phyloP scores from a whole-genome alignment of 2,888 invertebrate genomes.

The Platerodrilus igneus region DNA sequence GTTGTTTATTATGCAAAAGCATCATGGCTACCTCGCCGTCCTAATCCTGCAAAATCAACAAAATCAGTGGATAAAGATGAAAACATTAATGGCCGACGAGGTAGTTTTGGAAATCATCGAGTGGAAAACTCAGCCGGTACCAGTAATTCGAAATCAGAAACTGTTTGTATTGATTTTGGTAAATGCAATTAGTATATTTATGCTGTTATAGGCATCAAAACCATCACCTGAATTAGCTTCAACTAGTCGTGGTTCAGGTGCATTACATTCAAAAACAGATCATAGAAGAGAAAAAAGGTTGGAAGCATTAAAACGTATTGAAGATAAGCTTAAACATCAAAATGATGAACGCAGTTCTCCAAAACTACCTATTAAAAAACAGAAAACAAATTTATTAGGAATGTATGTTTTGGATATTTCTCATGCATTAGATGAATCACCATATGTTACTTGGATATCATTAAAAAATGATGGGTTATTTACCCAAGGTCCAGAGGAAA shows the following conservation, averaged over 20 bases:
- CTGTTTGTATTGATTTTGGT: too few species aligned
- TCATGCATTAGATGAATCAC: constrained; percentile 61
- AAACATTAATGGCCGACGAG: constrained; percentile 68
- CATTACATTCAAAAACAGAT: too few species aligned
- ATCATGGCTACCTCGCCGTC: constrained; percentile 51
- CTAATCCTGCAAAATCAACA: constrained; percentile 42
- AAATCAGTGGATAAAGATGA: constrained; percentile 61
- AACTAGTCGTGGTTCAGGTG: too few species aligned
- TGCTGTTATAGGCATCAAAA: too few species aligned
- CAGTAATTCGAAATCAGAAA: too few species aligned
- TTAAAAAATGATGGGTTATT: constrained; percentile 52
- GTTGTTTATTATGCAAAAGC: constrained; percentile 55
- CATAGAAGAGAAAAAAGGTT: constrained; percentile 58
- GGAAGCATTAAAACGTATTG: constrained; percentile 61
- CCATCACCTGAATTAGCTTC: too few species aligned
- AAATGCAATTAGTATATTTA: too few species aligned
- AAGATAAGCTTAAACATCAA: constrained; percentile 40
- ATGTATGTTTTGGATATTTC: constrained; percentile 85
- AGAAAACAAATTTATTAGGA: constrained; percentile 62
- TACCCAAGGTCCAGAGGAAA: constrained; percentile 77
- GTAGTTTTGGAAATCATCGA: constrained; percentile 50
- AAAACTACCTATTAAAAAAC: constrained; percentile 54
- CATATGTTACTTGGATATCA: constrained; percentile 65
- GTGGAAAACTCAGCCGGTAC: too few species aligned
- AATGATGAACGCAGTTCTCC: constrained; percentile 10